phyloP scores from a whole-genome alignment of 2,113 vertebrate genomes.

The Elgaria multicarinata region DNA sequence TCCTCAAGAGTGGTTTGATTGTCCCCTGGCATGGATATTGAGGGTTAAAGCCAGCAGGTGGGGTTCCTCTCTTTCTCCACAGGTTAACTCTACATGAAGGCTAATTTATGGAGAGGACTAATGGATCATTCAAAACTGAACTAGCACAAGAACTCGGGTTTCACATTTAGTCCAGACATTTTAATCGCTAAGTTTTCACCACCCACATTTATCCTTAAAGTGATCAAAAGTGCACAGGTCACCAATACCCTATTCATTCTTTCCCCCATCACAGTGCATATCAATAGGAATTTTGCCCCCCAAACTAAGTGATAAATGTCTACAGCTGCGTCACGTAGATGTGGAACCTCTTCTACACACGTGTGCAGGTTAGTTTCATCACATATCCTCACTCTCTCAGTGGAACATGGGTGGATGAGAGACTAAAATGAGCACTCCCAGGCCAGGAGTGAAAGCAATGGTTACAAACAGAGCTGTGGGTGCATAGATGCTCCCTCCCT shows the following conservation, averaged over 20 bases:
- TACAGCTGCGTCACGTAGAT: neutral
- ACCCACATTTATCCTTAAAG: neutral
- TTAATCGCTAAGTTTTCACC: no score
- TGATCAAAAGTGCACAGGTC: neutral
- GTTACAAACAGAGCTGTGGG: constrained; percentile 3
- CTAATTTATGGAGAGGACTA: neutral
- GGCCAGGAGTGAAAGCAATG: neutral
- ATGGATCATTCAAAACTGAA: neutral
- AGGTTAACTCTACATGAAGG: neutral
- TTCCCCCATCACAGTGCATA: no score
- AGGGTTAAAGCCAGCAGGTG: neutral
- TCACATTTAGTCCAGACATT: neutral
- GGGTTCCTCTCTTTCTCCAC: neutral
- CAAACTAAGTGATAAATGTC: neutral
- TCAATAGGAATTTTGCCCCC: neutral
- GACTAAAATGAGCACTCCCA: neutral
- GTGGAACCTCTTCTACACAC: neutral
- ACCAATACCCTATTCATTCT: neutral
- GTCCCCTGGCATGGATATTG: neutral
- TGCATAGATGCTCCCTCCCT: neutral
- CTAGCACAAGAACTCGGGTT: neutral
- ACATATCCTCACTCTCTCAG: neutral
- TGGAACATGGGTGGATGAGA: neutral
- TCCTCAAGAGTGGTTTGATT: neutral
- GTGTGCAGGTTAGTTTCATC: neutral